A percentile compares a stretch with the other conserved stretches of the same genome.
phyloP scores from a whole-genome alignment of 1,140 invertebrate genomes.

The Drosophila guanche region DNA sequence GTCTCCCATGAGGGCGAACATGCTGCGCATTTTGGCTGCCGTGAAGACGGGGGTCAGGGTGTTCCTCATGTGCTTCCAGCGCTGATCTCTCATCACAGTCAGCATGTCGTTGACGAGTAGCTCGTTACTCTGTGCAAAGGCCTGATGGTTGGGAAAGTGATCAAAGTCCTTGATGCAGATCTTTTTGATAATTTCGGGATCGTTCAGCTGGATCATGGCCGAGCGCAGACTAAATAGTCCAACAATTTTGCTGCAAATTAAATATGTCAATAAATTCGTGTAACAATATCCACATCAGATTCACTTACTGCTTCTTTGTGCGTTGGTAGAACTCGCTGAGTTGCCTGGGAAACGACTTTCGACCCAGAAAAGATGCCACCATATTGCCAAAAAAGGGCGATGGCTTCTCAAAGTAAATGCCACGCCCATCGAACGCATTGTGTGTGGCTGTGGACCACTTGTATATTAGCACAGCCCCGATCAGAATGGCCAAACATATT shows the following conservation, averaged over 20 bases:
- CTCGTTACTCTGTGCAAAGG: slow-evolving; percentile 84
- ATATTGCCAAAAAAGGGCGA: slow-evolving; percentile 78
- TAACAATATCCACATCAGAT: background rate
- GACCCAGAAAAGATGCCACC: slow-evolving; percentile 52
- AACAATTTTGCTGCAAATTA: slow-evolving; percentile 81
- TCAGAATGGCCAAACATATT: slow-evolving; percentile 36
- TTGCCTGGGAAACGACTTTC: slow-evolving; percentile 49
- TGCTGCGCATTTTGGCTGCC: slow-evolving; percentile 85
- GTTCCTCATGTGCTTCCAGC: slow-evolving; percentile 85
- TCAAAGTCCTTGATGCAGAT: slow-evolving; percentile 88
- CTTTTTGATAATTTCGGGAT: slow-evolving; percentile 86
- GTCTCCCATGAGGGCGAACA: slow-evolving; percentile 84
- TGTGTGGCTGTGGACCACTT: slow-evolving; percentile 56
- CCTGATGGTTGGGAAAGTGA: slow-evolving; percentile 86
- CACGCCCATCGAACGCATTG: slow-evolving; percentile 74
- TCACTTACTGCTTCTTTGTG: slow-evolving; percentile 62
- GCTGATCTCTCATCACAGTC: slow-evolving; percentile 85
- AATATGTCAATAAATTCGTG: background rate
- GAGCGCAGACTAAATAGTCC: slow-evolving; percentile 85
- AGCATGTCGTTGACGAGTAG: slow-evolving; percentile 85
- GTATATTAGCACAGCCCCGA: slow-evolving; percentile 32
- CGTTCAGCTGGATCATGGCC: slow-evolving; percentile 85
- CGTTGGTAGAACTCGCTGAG: slow-evolving; percentile 58
- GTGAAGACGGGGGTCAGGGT: slow-evolving; percentile 86
- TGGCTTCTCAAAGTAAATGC: slow-evolving; percentile 77